Conservation (phyloP, 1,140 invertebrate genomes). For the Cherax quadricarinatus region DNA sequence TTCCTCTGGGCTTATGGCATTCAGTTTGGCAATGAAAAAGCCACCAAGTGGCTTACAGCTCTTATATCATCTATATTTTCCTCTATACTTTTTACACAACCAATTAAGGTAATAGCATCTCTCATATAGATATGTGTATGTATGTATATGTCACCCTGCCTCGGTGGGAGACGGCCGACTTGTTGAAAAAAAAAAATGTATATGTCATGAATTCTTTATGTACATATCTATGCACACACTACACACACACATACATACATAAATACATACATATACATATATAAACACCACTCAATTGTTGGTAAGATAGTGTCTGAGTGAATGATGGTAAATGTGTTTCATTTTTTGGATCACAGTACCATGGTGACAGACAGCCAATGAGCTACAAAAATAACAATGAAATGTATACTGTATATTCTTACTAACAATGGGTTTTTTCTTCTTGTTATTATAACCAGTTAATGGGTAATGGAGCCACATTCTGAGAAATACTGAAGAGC, state of each 20-base stretch:
- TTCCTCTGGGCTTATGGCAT: conserved; percentile 79
- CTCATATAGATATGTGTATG: neutral
- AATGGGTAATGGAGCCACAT: no score
- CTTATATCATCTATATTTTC: conserved; percentile 80
- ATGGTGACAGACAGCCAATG: no score
- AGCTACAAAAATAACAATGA: no score
- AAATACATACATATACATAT: no score
- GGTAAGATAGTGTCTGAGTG: neutral
- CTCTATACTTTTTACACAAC: conserved; percentile 80
- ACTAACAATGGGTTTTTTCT: neutral
- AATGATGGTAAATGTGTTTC: no score
- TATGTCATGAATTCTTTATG: neutral
- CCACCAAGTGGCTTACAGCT: conserved; percentile 80
- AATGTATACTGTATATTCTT: neutral
- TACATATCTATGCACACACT: neutral
- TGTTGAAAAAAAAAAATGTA: no score
- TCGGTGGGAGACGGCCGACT: no score
- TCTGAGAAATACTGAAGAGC: no score
- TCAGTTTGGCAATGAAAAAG: conserved; percentile 80
- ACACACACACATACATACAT: no score
- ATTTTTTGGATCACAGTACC: no score
- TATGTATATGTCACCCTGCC: no score
- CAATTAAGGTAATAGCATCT: conserved; percentile 78
- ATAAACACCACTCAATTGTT: neutral
- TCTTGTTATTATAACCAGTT: no score